Evolutionary conservation across 2,888 invertebrate genomes (phyloP).

Genomic region (Calliopum simillimum): DNA sequence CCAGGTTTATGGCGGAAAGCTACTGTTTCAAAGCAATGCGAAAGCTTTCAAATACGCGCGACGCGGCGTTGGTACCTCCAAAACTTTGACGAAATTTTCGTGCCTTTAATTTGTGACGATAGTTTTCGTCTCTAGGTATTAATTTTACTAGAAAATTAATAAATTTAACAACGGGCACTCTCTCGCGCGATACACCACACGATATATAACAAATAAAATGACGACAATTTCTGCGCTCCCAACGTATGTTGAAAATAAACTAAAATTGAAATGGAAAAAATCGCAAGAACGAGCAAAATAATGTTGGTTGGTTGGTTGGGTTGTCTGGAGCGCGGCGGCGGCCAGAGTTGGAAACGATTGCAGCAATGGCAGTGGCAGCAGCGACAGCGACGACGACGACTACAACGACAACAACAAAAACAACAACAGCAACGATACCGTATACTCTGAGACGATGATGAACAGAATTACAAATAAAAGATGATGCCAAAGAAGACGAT

Average conservation of each 20-base stretch:
- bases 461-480: slow-evolving; percentile 67
- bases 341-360: slow-evolving; percentile 36
- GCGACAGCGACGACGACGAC: slow-evolving; percentile 50
- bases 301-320: background rate
- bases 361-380: slow-evolving; percentile 32
- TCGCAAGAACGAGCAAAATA: slow-evolving; percentile 34
- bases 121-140: too few species aligned
- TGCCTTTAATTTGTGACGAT: background rate
- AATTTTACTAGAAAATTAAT: background rate
- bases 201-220: background rate
- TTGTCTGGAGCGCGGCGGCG: slow-evolving; percentile 32
- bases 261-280: slow-evolving; percentile 36
- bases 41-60: too few species aligned
- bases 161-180: background rate
- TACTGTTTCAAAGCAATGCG: too few species aligned
- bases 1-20: too few species aligned
- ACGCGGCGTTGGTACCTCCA: background rate
- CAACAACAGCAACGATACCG: slow-evolving; percentile 21
- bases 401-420: slow-evolving; percentile 37
- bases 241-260: slow-evolving; percentile 36
- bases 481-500: slow-evolving; percentile 65
- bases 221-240: slow-evolving; percentile 27
- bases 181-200: background rate
- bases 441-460: slow-evolving; percentile 58
- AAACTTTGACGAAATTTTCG: background rate